Percentiles rank a stretch among this genome's conserved stretches.
Conservation (phyloP, 2,797 vertebrate species). For the Remorina albescens region DNA sequence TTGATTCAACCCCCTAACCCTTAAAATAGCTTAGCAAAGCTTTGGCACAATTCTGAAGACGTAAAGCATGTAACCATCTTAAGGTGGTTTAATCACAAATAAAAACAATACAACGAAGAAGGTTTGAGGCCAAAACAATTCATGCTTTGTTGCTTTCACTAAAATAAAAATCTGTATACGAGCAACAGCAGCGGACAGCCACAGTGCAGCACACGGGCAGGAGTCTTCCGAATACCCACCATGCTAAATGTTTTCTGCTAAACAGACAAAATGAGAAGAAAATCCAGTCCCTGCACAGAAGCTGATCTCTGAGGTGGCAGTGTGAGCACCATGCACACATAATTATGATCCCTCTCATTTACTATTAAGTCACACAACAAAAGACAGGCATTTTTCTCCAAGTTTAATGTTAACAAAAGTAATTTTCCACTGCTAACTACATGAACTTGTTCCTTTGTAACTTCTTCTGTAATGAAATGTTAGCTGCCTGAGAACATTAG, state of each 20-base stretch:
- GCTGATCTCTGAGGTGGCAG: background rate
- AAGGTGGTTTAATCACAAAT: background rate
- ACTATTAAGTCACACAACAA: background rate
- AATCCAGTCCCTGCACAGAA: background rate
- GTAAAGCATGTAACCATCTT: background rate
- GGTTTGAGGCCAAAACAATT: background rate
- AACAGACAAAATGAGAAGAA: background rate
- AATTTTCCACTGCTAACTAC: too few relatives aligned
- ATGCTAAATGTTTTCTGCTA: background rate
- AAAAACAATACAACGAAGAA: background rate
- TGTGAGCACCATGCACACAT: background rate
- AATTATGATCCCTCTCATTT: background rate
- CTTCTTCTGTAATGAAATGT: too few relatives aligned
- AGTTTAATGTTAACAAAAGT: too few relatives aligned
- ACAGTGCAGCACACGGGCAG: background rate
- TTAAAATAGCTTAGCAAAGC: too few relatives aligned
- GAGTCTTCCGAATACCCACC: conserved; percentile 2
- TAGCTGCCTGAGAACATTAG: too few relatives aligned
- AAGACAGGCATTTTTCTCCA: too few relatives aligned
- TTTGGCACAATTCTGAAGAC: too few relatives aligned
- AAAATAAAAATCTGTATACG: background rate
- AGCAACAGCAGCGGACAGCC: background rate
- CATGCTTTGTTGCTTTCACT: too few relatives aligned
- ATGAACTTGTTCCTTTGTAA: too few relatives aligned
- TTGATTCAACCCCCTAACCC: too few relatives aligned